Evolutionary conservation across 37 sponge, comb jelly and placozoan genomes (phyloP).

Genomic region (Oopsacas minuta): DNA sequence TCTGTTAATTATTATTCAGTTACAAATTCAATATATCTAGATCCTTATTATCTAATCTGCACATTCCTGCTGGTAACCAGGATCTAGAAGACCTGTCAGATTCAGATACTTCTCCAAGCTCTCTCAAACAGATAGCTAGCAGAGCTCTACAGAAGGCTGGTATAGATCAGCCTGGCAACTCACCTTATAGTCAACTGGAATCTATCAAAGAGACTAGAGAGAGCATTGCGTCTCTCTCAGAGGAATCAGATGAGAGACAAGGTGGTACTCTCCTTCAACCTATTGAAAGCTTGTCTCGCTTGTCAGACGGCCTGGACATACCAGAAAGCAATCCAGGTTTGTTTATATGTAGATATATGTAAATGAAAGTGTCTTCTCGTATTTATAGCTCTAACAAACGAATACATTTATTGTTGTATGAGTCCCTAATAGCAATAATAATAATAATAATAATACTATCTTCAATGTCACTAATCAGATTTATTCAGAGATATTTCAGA

Average conservation of each 20-base stretch:
- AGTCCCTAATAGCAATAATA: too few species aligned
- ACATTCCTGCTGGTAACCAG: not conserved
- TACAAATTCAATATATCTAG: too few species aligned
- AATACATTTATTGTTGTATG: too few species aligned
- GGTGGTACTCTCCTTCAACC: not conserved
- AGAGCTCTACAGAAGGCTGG: not conserved
- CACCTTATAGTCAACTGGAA: not conserved
- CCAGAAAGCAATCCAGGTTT: not conserved
- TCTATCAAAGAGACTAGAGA: not conserved
- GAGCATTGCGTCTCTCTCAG: not conserved
- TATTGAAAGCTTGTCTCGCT: not conserved
- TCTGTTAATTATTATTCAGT: too few species aligned
- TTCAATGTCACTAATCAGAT: not conserved
- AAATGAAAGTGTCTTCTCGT: too few species aligned
- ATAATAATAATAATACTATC: not conserved
- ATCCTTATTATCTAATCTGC: not conserved
- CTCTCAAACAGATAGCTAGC: slow-evolving; percentile 13
- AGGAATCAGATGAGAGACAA: not conserved
- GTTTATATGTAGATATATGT: too few species aligned
- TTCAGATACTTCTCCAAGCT: not conserved
- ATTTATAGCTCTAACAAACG: too few species aligned
- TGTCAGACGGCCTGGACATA: not conserved
- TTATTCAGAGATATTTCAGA: not conserved
- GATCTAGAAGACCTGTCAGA: not conserved
- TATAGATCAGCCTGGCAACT: not conserved